Conservation (phyloP, 2,797 vertebrate genomes). For the Clarias platycephalus region DNA sequence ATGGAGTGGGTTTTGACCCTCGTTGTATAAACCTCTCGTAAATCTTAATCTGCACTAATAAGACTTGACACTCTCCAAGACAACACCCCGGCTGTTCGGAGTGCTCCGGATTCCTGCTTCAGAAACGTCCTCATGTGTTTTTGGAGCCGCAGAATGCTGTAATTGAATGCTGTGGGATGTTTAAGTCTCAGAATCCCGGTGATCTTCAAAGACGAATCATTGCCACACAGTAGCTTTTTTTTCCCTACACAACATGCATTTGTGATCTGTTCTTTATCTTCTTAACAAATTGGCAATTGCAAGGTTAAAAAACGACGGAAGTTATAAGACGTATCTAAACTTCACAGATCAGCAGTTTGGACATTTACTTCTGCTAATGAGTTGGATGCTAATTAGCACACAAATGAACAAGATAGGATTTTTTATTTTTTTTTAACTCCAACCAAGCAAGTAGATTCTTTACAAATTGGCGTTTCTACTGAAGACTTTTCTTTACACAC, state of each 20-base stretch:
- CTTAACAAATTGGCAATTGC: neutral
- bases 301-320: neutral
- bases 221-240: neutral
- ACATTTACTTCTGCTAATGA: neutral
- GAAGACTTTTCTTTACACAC: neutral
- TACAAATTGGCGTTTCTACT: neutral
- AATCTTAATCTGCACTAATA: slow-evolving; percentile 29
- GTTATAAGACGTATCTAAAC: neutral
- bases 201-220: neutral
- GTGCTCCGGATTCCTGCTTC: neutral
- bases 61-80: slow-evolving; percentile 5
- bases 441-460: neutral
- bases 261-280: neutral
- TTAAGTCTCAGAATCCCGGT: neutral
- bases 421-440: neutral
- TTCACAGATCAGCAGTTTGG: neutral
- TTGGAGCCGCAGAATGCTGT: neutral
- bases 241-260: neutral
- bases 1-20: slow-evolving; percentile 21
- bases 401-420: neutral
- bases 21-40: slow-evolving; percentile 4
- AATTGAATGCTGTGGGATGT: neutral
- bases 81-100: slow-evolving; percentile 11
- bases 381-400: neutral
- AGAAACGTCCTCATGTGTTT: neutral